phyloP scores from a whole-genome alignment of 1,140 invertebrate genomes.

The Thalassaphorura encarpata region DNA sequence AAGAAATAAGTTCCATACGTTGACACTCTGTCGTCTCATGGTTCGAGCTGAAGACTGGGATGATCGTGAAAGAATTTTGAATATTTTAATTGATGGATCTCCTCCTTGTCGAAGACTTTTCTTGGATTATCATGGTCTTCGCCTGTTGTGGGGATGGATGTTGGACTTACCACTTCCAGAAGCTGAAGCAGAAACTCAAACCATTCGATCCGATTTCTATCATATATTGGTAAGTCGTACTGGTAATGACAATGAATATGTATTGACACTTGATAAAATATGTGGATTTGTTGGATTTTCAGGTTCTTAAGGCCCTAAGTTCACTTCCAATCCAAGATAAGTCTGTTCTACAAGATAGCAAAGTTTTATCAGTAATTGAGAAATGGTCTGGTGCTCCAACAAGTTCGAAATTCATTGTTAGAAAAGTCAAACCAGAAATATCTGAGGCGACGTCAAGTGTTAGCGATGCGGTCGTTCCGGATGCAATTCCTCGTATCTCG shows the following conservation, averaged over 20 bases:
- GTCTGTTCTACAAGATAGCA: slow-evolving; percentile 82
- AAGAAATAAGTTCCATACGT: slow-evolving; percentile 76
- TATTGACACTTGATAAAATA: neutral
- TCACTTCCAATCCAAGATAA: slow-evolving; percentile 82
- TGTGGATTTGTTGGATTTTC: slow-evolving; percentile 38
- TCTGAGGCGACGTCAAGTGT: slow-evolving; percentile 1
- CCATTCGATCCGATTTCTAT: slow-evolving; percentile 21
- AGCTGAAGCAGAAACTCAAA: slow-evolving; percentile 11
- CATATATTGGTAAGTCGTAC: slow-evolving; percentile 17
- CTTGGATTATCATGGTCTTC: slow-evolving; percentile 86
- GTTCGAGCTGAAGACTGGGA: slow-evolving; percentile 72
- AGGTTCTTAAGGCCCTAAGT: slow-evolving; percentile 71
- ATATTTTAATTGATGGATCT: slow-evolving; percentile 58
- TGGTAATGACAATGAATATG: neutral
- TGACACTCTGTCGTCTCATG: slow-evolving; percentile 79
- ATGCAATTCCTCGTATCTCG: neutral
- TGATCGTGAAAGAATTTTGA: slow-evolving; percentile 53
- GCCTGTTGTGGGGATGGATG: slow-evolving; percentile 86
- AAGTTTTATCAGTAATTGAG: slow-evolving; percentile 68
- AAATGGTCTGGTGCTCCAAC: slow-evolving; percentile 50
- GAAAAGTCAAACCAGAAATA: neutral
- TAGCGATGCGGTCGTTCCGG: neutral
- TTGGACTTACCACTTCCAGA: slow-evolving; percentile 46
- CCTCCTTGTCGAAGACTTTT: slow-evolving; percentile 74
- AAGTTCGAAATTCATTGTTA: slow-evolving; percentile 1